These are phyloP conservation scores for Pararge aegeria DNA, from an alignment of 1,140 invertebrate genomes.

Conservation along the genomic window DNA sequence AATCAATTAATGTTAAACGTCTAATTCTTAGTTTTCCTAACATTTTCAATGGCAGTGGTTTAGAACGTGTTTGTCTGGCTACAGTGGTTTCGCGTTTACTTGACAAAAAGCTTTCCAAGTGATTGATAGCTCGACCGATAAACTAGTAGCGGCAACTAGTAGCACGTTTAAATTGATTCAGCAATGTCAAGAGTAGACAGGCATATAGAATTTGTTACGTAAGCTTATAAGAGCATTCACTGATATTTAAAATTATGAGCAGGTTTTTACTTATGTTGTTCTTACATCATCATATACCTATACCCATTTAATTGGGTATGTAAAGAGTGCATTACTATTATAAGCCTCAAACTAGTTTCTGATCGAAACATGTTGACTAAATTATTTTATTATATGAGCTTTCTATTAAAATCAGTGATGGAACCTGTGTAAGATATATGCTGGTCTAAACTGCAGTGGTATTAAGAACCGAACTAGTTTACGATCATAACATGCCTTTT, in stretches of 20 bases:
- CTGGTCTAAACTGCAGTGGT: no score
- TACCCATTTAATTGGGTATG: neutral
- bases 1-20: neutral
- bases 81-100: slow-evolving; percentile 37
- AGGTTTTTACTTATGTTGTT: neutral
- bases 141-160: slow-evolving; percentile 19
- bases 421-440: neutral
- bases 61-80: slow-evolving; percentile 23
- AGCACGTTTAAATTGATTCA: slow-evolving; percentile 25
- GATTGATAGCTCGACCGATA: slow-evolving; percentile 39
- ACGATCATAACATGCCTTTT: no score
- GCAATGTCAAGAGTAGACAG: slow-evolving; percentile 33
- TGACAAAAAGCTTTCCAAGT: slow-evolving; percentile 33
- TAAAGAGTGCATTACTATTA: slow-evolving; percentile 2
- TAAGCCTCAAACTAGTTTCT: neutral
- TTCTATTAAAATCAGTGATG: neutral
- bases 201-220: slow-evolving; percentile 10
- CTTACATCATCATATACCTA: neutral
- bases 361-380: neutral
- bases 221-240: neutral
- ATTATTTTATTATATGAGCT: neutral
- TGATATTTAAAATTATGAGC: slow-evolving; percentile 8
- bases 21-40: neutral
- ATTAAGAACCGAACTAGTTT: no score
- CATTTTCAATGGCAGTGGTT: neutral